phyloP scores from a whole-genome alignment of 2,797 vertebrate genomes.

The Natrix natrix region DNA sequence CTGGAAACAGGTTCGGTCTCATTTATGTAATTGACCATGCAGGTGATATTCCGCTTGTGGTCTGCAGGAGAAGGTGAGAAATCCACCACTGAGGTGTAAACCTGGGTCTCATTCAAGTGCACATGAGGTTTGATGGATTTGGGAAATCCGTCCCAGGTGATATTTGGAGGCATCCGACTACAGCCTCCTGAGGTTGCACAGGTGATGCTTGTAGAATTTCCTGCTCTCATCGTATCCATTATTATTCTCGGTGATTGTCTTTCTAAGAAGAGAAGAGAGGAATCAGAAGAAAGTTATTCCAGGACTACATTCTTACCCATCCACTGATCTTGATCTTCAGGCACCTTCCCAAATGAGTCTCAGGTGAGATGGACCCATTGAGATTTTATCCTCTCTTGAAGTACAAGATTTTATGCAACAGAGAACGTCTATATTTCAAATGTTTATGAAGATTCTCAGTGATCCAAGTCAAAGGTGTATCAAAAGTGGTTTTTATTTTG shows the following conservation, averaged over 20 bases:
- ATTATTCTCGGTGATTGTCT: neutral
- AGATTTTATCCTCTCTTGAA: neutral
- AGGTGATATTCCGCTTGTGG: neutral
- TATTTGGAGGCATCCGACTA: rapidly evolving
- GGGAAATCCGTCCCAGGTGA: neutral
- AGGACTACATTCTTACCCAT: neutral
- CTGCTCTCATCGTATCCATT: neutral
- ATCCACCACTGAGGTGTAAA: neutral
- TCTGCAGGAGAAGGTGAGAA: neutral
- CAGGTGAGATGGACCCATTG: neutral
- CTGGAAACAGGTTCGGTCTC: rapidly evolving
- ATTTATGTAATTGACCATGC: neutral
- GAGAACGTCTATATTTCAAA: neutral
- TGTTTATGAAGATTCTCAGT: no score
- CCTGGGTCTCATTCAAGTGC: neutral
- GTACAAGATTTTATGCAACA: no score
- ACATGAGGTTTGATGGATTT: rapidly evolving
- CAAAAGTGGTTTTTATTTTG: no score
- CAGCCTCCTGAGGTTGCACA: neutral
- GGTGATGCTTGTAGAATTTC: neutral
- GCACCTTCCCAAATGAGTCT: neutral
- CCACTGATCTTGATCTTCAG: neutral
- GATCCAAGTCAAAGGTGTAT: no score
- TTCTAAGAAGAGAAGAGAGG: neutral
- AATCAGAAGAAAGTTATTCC: no score